phyloP scores from a whole-genome alignment of 2,113 vertebrate genomes.

The Phaethon lepturus region DNA sequence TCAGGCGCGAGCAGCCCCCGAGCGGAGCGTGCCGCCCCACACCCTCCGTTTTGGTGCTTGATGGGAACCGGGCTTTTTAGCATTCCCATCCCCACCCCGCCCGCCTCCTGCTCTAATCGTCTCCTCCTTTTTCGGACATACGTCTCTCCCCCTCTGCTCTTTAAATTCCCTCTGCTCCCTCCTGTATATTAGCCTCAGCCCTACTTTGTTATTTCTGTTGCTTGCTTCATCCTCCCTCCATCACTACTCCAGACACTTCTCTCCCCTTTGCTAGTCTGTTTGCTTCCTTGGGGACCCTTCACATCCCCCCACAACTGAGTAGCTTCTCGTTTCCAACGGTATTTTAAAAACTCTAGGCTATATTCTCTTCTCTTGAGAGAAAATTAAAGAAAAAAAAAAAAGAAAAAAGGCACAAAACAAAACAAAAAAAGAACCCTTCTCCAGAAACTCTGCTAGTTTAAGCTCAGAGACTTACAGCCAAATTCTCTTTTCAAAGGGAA shows the following conservation, averaged over 20 bases:
- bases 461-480: neutral
- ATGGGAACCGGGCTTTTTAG: slow-evolving; percentile 4
- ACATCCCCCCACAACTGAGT: slow-evolving; percentile 1
- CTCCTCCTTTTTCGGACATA: slow-evolving; percentile 26
- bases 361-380: slow-evolving; percentile 31
- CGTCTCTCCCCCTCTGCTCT: neutral
- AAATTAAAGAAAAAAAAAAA: neutral
- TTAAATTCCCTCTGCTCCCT: slow-evolving; percentile 36
- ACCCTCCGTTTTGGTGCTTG: neutral
- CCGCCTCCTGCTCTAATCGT: neutral
- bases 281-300: slow-evolving; percentile 2
- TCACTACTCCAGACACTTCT: slow-evolving; percentile 29
- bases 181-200: neutral
- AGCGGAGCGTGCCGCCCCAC: neutral
- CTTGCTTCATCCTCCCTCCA: neutral
- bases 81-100: slow-evolving; percentile 6
- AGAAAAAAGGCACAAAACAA: neutral
- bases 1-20: neutral
- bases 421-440: neutral
- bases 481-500: neutral
- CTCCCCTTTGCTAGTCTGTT: slow-evolving; percentile 28
- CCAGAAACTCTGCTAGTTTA: neutral
- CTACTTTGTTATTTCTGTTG: slow-evolving; percentile 49
- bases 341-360: slow-evolving; percentile 56
- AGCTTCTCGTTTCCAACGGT: slow-evolving; percentile 26